Evolutionary conservation across 2,797 vertebrate species (phyloP).

Genomic region (Macrochelys suwanniensis): DNA sequence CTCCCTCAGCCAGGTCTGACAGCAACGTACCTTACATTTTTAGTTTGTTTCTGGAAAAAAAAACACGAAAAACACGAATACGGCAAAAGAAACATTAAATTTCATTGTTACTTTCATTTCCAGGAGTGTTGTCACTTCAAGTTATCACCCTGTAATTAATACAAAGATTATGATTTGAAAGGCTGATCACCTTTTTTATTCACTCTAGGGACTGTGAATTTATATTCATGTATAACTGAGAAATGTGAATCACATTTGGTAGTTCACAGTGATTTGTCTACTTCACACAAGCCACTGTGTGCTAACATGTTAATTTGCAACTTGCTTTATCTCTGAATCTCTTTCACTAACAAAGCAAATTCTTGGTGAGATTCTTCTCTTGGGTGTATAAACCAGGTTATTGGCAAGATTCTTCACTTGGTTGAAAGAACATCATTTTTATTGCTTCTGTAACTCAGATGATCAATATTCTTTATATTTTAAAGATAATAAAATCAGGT

Average conservation of each 20-base stretch:
- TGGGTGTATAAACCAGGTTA: background rate
- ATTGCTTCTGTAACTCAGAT: background rate
- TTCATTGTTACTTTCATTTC: background rate
- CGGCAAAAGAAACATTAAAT: background rate
- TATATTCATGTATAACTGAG: background rate
- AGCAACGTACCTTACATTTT: background rate
- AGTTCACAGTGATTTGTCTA: background rate
- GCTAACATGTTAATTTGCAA: constrained; percentile 52
- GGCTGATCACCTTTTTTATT: background rate
- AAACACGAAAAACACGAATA: background rate
- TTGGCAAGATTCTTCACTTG: background rate
- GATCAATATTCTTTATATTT: background rate
- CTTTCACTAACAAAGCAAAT: background rate
- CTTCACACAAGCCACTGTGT: background rate
- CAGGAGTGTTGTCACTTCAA: constrained; percentile 13
- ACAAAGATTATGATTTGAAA: constrained; percentile 3
- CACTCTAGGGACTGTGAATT: background rate
- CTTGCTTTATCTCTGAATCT: background rate
- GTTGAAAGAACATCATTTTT: background rate
- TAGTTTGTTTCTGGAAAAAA: background rate
- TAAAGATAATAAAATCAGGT: background rate
- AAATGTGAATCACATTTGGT: background rate
- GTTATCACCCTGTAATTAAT: constrained; percentile 7
- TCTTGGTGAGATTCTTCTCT: background rate
- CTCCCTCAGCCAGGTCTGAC: background rate